Evolutionary conservation across 1,140 invertebrate species (phyloP).

Genomic region (Drosophila lacertosa): DNA sequence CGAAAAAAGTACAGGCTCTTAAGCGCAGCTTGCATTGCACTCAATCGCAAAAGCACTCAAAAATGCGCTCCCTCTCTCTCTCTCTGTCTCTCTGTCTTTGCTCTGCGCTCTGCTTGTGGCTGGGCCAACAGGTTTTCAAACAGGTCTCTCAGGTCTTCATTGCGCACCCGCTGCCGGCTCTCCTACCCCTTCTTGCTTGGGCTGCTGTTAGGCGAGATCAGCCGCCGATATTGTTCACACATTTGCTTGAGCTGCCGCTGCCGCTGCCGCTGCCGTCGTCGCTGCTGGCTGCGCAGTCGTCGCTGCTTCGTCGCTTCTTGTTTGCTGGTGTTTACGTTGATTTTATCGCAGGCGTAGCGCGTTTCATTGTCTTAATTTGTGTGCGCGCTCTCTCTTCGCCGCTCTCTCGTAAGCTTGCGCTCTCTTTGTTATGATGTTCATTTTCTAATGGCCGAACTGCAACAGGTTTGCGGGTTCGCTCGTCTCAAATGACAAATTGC

Average conservation of each 20-base stretch:
- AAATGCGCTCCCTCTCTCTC: background rate
- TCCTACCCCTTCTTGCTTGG: conserved; percentile 10
- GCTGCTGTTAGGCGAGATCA: conserved; percentile 71
- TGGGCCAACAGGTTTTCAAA: conserved; percentile 77
- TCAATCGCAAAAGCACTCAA: conserved; percentile 3
- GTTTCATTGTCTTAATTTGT: conserved; percentile 82
- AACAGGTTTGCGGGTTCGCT: conserved; percentile 55
- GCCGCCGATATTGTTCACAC: conserved; percentile 78
- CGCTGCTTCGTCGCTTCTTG: conserved; percentile 30
- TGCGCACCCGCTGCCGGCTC: conserved; percentile 23
- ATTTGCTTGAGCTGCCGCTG: conserved; percentile 65
- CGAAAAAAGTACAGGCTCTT: conserved; percentile 43
- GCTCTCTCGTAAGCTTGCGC: background rate
- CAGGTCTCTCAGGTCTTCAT: conserved; percentile 64
- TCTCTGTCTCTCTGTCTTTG: conserved; percentile 19
- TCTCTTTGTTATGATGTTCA: conserved; percentile 24
- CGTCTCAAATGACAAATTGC: conserved; percentile 56
- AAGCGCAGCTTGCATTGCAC: conserved; percentile 37
- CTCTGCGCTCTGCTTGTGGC: conserved; percentile 37
- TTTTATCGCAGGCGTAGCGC: conserved; percentile 68
- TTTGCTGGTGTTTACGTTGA: conserved; percentile 67
- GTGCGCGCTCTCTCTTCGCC: conserved; percentile 31
- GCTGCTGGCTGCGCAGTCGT: conserved; percentile 26
- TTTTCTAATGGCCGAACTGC: conserved; percentile 45
- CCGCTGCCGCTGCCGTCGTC: conserved; percentile 17